Base-by-base conservation (phyloP, 2,797 vertebrate species). In the Semaprochilodus insignis region DNA sequence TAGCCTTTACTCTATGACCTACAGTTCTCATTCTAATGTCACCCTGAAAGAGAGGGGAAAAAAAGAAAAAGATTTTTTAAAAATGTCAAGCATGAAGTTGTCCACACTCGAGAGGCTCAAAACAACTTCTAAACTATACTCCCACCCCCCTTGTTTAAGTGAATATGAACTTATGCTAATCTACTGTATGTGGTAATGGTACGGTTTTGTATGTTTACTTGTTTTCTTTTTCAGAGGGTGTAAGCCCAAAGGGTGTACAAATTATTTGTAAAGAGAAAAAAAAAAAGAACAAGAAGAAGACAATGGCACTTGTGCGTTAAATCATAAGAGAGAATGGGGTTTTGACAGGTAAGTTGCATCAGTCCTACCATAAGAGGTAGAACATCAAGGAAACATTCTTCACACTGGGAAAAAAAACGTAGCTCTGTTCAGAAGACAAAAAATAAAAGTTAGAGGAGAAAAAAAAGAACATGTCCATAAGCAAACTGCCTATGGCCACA, bases 91-190 rank as follows among this genome's bases (percentile, higher is more conserved):
- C 89, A 89, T 90, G 90, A 88, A 78, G 85, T 85, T 74, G 82
- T 83, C 67, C 63, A 79, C 70, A 83, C 65, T 48, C 71, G 63
- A 85, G 71, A 55, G 84, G 69, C 81, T 80, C 40, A 88, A 92
- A 92, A 88, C 89, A 90, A 91, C 89, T 92, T 93, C 93, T 91
- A 74, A 90, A 89, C 70, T 82, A 48, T 86, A 87, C 85, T 88
- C 85, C 85, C 85, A 81, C 84, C 85, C 85, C 77, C 84, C 74
- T 81, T 84, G 78, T 86, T 85, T 85, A 84, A 90, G 91, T 94
- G 89, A 93, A 91, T 92, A 92, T 94, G 90, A 94, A 91, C 89
- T 92, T 83, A 85, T 84, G 91, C 91, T 94, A 93, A 93, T 91
- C 91, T 94, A 93, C 92, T 94, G 87, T 89, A 93, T 94, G 90